Evolutionary conservation across 2,888 invertebrate species (phyloP).

Genomic region (Hanleya hanleyi): DNA sequence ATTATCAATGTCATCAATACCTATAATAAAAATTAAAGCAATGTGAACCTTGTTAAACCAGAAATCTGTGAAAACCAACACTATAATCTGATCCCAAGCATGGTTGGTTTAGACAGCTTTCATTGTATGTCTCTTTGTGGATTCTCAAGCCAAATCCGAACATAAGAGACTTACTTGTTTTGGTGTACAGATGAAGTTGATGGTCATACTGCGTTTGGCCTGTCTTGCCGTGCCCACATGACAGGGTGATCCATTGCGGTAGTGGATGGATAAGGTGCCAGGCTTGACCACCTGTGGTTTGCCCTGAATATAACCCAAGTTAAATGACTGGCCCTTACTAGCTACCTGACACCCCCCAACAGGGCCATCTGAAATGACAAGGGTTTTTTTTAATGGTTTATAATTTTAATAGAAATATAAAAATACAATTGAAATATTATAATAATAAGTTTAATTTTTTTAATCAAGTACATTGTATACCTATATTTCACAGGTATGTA

Average conservation of each 20-base stretch:
- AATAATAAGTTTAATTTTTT: background rate
- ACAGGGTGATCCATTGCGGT: conserved; percentile 59
- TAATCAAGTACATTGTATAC: too few species aligned
- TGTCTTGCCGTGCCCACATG: conserved; percentile 50
- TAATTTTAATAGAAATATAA: background rate
- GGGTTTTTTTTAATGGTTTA: too few species aligned
- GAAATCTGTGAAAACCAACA: too few species aligned
- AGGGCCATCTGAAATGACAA: conserved; percentile 50
- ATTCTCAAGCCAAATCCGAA: too few species aligned
- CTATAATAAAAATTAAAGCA: too few species aligned
- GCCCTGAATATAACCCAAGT: conserved; percentile 63
- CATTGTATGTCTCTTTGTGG: too few species aligned
- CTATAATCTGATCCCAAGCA: too few species aligned
- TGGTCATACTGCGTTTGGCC: conserved; percentile 55
- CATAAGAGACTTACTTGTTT: conserved; percentile 45
- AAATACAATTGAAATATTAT: background rate
- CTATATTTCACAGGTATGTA: too few species aligned
- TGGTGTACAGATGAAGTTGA: conserved; percentile 56
- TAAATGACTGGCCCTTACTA: conserved; percentile 40
- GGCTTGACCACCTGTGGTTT: conserved; percentile 52
- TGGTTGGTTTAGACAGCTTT: too few species aligned
- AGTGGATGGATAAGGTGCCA: conserved; percentile 55
- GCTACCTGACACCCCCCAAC: conserved; percentile 64
- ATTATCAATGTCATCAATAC: too few species aligned
- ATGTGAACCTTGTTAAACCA: too few species aligned